phyloP scores from a whole-genome alignment of 2,888 invertebrate genomes.

The Hyposoter didymator region DNA sequence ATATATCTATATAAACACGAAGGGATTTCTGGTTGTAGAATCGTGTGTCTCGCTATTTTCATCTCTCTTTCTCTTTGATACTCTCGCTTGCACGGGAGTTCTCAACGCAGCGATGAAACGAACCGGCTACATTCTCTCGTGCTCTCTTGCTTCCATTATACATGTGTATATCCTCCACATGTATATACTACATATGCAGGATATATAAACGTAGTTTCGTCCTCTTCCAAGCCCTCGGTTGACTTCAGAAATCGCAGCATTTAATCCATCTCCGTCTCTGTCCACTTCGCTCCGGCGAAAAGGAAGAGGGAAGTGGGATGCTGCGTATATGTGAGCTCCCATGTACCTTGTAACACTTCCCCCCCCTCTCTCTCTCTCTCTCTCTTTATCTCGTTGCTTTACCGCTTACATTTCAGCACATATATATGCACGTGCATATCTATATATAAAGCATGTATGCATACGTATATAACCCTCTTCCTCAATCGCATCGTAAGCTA shows the following conservation, averaged over 20 bases:
- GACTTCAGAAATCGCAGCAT: conserved; percentile 57
- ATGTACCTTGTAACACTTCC: conserved; percentile 63
- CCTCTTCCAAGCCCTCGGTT: conserved; percentile 26
- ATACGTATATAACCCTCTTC: conserved; percentile 24
- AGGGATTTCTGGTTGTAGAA: conserved; percentile 28
- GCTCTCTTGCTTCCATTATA: conserved; percentile 21
- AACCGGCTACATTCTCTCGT: conserved; percentile 51
- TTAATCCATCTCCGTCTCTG: conserved; percentile 54
- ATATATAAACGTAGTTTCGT: conserved; percentile 34
- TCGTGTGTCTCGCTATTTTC: conserved; percentile 33
- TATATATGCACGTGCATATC: conserved; percentile 10
- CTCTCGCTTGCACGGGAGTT: conserved; percentile 64
- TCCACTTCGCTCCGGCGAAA: conserved; percentile 4
- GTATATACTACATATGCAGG: background rate
- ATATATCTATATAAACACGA: background rate
- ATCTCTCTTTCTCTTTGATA: conserved; percentile 1
- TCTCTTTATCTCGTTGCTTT: conserved; percentile 38
- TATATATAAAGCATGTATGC: background rate
- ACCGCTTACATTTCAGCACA: conserved; percentile 24
- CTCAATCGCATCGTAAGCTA: conserved; percentile 44
- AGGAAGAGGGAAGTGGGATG: background rate
- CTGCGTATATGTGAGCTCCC: background rate
- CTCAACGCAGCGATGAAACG: conserved; percentile 76
- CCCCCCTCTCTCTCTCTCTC: conserved; percentile 69
- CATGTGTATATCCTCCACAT: background rate